Conservation (phyloP, 2,113 vertebrate species). For the Vombatus ursinus region DNA sequence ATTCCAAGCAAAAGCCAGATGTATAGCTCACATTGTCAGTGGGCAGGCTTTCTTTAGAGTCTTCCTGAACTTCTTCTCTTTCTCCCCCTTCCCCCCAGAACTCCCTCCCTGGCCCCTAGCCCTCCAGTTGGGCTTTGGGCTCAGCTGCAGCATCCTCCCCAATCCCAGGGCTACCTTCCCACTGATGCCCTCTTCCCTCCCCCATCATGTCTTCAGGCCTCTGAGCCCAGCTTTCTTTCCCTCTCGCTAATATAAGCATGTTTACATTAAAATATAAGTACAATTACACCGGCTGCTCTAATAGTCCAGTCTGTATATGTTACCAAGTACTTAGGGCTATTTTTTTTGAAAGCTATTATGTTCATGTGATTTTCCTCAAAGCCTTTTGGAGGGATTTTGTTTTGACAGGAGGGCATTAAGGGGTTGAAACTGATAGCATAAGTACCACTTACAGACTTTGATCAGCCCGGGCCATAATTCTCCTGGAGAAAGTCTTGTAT, state of each 20-base stretch:
- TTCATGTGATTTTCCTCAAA: slow-evolving; percentile 88
- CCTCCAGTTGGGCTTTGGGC: background rate
- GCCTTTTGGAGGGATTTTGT: slow-evolving; percentile 88
- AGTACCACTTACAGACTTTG: slow-evolving; percentile 90
- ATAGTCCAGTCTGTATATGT: slow-evolving; percentile 90
- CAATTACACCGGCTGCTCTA: slow-evolving; percentile 86
- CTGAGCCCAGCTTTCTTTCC: background rate
- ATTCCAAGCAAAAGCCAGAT: slow-evolving; percentile 73
- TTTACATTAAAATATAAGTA: slow-evolving; percentile 87
- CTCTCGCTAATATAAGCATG: slow-evolving; percentile 80
- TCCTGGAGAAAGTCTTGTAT: slow-evolving; percentile 90
- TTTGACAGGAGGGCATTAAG: slow-evolving; percentile 92
- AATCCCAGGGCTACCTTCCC: slow-evolving; percentile 54
- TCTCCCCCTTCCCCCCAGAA: slow-evolving; percentile 22
- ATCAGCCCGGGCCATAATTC: slow-evolving; percentile 87
- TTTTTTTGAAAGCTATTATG: slow-evolving; percentile 85
- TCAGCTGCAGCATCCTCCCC: slow-evolving; percentile 14
- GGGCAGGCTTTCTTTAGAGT: background rate
- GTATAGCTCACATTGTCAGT: background rate
- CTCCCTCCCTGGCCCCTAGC: background rate
- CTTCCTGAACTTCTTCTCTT: background rate
- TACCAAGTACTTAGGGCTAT: slow-evolving; percentile 85
- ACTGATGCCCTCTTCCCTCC: slow-evolving; percentile 23
- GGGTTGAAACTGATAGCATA: slow-evolving; percentile 90
- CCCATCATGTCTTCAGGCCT: slow-evolving; percentile 9